Percentiles rank a stretch among this genome's conserved stretches.
Conservation (phyloP, 2,113 vertebrate species). For the Phocoena sinus region DNA sequence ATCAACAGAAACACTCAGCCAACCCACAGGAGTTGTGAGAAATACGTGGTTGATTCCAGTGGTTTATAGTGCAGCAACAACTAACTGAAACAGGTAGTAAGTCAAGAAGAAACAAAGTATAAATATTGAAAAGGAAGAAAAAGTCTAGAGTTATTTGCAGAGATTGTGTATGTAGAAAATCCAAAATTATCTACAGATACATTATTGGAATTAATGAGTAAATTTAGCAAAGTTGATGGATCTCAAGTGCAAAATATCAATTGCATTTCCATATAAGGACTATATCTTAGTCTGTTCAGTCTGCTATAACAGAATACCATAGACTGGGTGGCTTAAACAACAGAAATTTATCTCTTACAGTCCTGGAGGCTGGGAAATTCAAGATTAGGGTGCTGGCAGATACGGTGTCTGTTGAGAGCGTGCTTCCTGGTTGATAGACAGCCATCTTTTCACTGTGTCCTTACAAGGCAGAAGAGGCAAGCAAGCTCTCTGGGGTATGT, state of each 20-base stretch:
- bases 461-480: not conserved
- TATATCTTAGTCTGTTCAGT: not conserved
- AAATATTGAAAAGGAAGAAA: constrained; percentile 11
- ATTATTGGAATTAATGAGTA: not conserved
- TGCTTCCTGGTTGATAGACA: not conserved
- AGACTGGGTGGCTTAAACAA: not conserved
- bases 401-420: not conserved
- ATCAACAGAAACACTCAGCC: not conserved
- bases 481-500: not conserved
- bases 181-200: not conserved
- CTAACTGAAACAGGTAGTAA: not conserved
- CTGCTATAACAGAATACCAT: not conserved
- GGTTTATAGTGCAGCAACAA: not conserved
- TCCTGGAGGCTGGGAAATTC: not conserved
- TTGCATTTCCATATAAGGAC: not conserved
- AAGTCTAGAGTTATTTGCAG: not conserved
- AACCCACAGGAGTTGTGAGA: not conserved
- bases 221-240: not conserved
- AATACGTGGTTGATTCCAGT: not conserved
- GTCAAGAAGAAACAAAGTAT: not conserved
- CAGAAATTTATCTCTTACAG: not conserved
- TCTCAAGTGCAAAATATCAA: not conserved
- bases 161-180: not conserved
- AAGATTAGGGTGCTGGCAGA: not conserved
- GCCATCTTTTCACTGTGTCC: not conserved